phyloP scores from a whole-genome alignment of 2,797 vertebrate genomes.

The Myotis planiceps region DNA sequence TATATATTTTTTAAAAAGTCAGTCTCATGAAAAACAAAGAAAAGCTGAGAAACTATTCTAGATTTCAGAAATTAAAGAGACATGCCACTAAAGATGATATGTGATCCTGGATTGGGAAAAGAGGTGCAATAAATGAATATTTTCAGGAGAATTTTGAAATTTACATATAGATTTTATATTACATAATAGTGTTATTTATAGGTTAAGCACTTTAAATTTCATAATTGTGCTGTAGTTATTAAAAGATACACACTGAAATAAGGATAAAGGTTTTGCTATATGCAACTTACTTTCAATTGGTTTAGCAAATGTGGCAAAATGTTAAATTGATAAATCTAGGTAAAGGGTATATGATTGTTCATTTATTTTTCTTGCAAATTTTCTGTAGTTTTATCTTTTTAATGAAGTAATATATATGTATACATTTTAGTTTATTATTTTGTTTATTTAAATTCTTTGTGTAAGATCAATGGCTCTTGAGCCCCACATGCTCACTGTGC shows the following conservation, averaged over 20 bases:
- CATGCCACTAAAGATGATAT: not conserved
- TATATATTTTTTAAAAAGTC: not conserved
- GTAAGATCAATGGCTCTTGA: not conserved
- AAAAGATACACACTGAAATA: not conserved
- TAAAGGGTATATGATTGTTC: not conserved
- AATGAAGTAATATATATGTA: not conserved
- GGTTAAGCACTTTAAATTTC: conserved; percentile 30
- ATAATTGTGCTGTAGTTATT: not conserved
- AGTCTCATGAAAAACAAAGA: not conserved
- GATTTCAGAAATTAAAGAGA: not conserved
- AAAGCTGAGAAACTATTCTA: not conserved
- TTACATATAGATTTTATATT: not conserved
- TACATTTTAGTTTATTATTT: not conserved
- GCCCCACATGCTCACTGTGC: not conserved
- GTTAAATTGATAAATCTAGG: conserved; percentile 9
- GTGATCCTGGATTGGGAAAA: not conserved
- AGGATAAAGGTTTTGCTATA: not conserved
- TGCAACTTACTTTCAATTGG: not conserved
- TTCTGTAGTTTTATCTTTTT: not conserved
- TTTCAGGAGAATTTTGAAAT: conserved; percentile 27
- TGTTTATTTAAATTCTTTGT: not conserved
- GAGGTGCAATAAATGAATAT: not conserved
- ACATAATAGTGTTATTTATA: not conserved
- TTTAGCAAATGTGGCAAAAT: conserved; percentile 12
- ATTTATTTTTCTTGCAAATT: conserved; percentile 26